phyloP scores from a whole-genome alignment of 2,797 vertebrate species.

The Karalla daura region DNA sequence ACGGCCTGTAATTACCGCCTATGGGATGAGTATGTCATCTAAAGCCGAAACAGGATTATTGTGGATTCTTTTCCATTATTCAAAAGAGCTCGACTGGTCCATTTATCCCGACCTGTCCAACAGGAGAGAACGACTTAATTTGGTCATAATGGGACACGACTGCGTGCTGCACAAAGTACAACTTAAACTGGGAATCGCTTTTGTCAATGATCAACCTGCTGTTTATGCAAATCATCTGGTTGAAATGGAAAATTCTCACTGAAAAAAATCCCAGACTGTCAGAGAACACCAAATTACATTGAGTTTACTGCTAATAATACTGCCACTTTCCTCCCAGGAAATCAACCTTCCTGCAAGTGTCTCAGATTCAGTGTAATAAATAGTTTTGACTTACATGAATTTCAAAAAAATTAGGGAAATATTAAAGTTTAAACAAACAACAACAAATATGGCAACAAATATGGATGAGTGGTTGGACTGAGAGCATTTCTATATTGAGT shows the following conservation, averaged over 20 bases:
- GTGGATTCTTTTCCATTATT: conserved; percentile 77
- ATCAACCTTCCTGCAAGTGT: too few species aligned
- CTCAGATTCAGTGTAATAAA: too few species aligned
- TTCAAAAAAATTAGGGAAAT: too few species aligned
- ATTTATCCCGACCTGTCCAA: conserved; percentile 36
- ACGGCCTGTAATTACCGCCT: conserved; percentile 90
- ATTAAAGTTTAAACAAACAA: too few species aligned
- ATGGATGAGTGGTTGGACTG: too few species aligned
- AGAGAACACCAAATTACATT: too few species aligned
- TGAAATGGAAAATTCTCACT: not conserved
- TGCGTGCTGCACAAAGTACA: not conserved
- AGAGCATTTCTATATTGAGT: too few species aligned
- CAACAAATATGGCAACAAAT: too few species aligned
- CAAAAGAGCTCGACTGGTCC: conserved; percentile 31
- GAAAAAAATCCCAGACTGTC: too few species aligned
- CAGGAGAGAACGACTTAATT: conserved; percentile 24
- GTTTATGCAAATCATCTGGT: not conserved
- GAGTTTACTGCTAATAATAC: too few species aligned
- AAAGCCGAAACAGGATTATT: conserved; percentile 84
- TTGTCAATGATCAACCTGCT: not conserved
- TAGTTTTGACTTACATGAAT: too few species aligned
- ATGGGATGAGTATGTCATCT: conserved; percentile 83
- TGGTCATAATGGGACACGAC: not conserved
- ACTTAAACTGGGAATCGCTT: not conserved
- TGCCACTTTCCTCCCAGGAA: too few species aligned